phyloP scores from a whole-genome alignment of 2,797 vertebrate genomes.

The Melanotaenia parkinsoni region DNA sequence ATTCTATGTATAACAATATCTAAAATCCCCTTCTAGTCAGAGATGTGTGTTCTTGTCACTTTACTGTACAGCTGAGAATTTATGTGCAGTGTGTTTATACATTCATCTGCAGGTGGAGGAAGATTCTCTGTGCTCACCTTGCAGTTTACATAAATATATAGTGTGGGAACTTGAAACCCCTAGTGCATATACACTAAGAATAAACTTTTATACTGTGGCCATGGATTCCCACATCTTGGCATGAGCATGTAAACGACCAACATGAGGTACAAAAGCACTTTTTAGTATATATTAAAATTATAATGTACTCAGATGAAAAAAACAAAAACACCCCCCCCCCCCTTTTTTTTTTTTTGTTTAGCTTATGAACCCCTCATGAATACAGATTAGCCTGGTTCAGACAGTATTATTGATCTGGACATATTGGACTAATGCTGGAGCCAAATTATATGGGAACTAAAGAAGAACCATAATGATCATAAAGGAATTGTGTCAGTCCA shows the following conservation, averaged over 20 bases:
- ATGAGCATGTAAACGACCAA: slow-evolving; percentile 2
- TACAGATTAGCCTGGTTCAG: no score
- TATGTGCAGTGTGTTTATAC: slow-evolving; percentile 3
- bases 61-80: neutral
- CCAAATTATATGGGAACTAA: no score
- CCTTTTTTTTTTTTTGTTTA: no score
- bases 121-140: slow-evolving; percentile 5
- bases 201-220: neutral
- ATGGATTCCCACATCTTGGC: neutral
- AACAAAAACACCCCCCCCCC: no score
- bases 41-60: neutral
- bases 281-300: neutral
- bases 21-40: neutral
- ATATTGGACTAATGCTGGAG: no score
- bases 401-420: no score
- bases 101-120: slow-evolving; percentile 3
- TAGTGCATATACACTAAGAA: slow-evolving; percentile 1
- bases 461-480: no score
- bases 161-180: neutral
- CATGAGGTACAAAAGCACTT: neutral
- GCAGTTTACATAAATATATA: slow-evolving; percentile 2
- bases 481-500: slow-evolving; percentile 29
- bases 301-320: neutral
- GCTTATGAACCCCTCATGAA: no score
- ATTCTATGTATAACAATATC: no score